Conservation (phyloP, 2,888 invertebrate genomes). For the Macrophya alboannulata region DNA sequence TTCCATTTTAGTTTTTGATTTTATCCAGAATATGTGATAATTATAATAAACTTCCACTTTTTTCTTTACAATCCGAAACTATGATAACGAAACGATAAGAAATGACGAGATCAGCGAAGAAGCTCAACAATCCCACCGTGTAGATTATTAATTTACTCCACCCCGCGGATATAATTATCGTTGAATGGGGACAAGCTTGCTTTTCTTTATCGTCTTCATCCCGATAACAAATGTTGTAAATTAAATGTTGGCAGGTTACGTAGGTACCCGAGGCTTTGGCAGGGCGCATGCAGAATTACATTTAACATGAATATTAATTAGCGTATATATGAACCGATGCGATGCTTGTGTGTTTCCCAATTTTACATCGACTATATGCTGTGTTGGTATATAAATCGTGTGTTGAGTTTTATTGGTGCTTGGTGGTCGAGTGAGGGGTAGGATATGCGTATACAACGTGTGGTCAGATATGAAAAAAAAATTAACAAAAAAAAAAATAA, state of each 20-base stretch:
- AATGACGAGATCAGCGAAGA: not conserved
- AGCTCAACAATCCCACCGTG: not conserved
- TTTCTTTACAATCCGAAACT: not conserved
- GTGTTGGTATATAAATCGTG: not conserved
- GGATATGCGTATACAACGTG: not conserved
- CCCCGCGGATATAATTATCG: not conserved
- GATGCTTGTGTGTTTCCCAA: slow-evolving; percentile 16
- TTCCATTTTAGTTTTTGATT: too few species aligned
- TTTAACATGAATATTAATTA: slow-evolving; percentile 76
- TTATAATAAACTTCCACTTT: slow-evolving; percentile 34
- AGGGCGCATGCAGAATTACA: slow-evolving; percentile 43
- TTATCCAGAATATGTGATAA: too few species aligned
- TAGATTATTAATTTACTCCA: not conserved
- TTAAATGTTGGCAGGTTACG: slow-evolving; percentile 16
- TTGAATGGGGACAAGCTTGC: not conserved
- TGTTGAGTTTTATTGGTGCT: slow-evolving; percentile 20
- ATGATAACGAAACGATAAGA: not conserved
- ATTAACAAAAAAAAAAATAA: not conserved
- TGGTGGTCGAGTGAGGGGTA: not conserved
- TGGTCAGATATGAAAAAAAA: not conserved
- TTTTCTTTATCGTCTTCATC: not conserved
- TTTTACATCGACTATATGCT: not conserved
- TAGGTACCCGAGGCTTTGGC: slow-evolving; percentile 49
- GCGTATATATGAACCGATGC: slow-evolving; percentile 64
- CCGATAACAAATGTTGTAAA: not conserved